Percentiles rank a stretch among this genome's conserved stretches.
Evolutionary conservation across 2,888 invertebrate species (phyloP).

Genomic region (Platycnemis pennipes): DNA sequence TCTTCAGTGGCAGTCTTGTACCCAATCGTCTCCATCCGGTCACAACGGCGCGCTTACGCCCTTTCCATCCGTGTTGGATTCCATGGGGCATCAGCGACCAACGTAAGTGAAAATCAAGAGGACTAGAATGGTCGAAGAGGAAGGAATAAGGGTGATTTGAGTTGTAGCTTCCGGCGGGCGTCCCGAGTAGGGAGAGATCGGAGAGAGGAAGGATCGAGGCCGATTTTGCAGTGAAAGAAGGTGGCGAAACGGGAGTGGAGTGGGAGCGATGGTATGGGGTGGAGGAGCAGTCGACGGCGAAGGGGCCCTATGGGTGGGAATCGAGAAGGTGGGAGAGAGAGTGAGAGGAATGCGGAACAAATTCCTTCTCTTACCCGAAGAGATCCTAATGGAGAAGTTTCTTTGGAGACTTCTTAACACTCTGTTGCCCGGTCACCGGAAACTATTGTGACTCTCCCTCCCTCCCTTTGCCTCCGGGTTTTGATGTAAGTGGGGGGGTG

Average conservation of each 20-base stretch:
- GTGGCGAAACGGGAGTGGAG: neutral
- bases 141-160: neutral
- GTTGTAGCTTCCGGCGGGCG: neutral
- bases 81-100: too few relatives aligned
- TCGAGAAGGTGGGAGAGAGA: neutral
- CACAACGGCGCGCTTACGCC: too few relatives aligned
- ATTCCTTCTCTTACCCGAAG: slow-evolving; percentile 50
- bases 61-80: too few relatives aligned
- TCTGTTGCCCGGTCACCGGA: slow-evolving; percentile 67
- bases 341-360: slow-evolving; percentile 50
- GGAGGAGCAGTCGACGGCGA: neutral
- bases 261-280: neutral
- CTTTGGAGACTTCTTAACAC: slow-evolving; percentile 66
- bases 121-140: neutral
- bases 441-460: slow-evolving; percentile 51
- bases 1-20: too few relatives aligned
- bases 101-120: too few relatives aligned
- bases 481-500: slow-evolving; percentile 47
- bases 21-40: too few relatives aligned
- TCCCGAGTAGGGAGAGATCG: neutral
- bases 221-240: neutral
- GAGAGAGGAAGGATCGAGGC: neutral
- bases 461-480: slow-evolving; percentile 14
- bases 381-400: slow-evolving; percentile 67
- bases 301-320: neutral